A percentile compares a stretch with the other conserved stretches of the same genome.
phyloP scores from a whole-genome alignment of 2,113 vertebrate species.

The Proteles cristata region DNA sequence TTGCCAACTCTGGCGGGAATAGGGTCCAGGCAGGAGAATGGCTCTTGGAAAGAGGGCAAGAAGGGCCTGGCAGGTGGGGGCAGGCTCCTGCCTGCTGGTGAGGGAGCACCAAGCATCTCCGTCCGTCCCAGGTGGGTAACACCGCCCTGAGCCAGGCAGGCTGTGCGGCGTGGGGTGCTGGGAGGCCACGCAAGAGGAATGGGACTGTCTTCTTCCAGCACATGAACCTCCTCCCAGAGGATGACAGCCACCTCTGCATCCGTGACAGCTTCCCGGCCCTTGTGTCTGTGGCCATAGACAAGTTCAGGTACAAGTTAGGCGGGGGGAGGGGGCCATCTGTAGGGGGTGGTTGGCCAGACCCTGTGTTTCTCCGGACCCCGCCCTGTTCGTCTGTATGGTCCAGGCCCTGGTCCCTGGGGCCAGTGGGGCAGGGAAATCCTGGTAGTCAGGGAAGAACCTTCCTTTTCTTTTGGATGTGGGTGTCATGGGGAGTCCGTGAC shows the following conservation, averaged over 20 bases:
- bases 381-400: not conserved
- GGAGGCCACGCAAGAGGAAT: slow-evolving; percentile 92
- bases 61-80: no score
- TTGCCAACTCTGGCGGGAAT: not conserved
- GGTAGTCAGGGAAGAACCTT: not conserved
- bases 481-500: not conserved
- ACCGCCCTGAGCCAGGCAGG: slow-evolving; percentile 90
- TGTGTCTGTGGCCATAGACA: slow-evolving; percentile 91
- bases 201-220: slow-evolving; percentile 92
- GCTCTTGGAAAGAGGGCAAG: not conserved
- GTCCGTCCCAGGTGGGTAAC: slow-evolving; percentile 84
- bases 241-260: slow-evolving; percentile 88
- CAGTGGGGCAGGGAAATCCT: not conserved
- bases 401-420: not conserved
- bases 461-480: not conserved
- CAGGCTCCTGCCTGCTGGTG: not conserved
- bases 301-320: slow-evolving; percentile 91
- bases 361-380: not conserved
- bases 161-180: slow-evolving; percentile 90
- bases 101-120: not conserved
- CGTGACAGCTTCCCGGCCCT: slow-evolving; percentile 89
- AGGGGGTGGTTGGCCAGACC: not conserved
- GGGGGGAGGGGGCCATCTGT: not conserved
- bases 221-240: slow-evolving; percentile 91
- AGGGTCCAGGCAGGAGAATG: not conserved